Evolutionary conservation across 2,888 invertebrate genomes (phyloP), one percentile per base, ranked within the genome.

Genomic region (Apamea sordens): DNA sequence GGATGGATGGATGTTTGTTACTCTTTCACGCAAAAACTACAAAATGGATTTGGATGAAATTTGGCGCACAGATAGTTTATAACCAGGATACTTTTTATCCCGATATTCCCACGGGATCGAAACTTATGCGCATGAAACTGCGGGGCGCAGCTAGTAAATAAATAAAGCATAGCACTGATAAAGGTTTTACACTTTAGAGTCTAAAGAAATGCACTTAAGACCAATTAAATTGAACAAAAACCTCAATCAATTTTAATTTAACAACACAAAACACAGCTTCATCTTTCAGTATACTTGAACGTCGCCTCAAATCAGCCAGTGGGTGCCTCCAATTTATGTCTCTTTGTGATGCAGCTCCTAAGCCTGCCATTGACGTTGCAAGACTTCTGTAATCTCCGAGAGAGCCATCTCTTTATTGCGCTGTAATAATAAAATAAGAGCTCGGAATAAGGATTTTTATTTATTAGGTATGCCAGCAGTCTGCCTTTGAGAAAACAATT

Each of bases 261-360:
- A 50, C 15, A 44, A 41, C 28, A 65, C n/a, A 59, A 59, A 65
- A 32, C 21, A 65, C 36, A 41, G 50, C 59, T 67, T 53, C 53
- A 36, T 53, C 21, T 32, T 61, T 2, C 18, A 56, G 7, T 53
- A 53, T 3, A 63, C n/a, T 50, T 64, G n/a, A 36, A 21, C 61
- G 32, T 41, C 65, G 73, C 15, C 41, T 82, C 70, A 75, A 76
- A 79, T 74, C 77, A 74, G 73, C 32, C 53, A 8, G 44, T 53
- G 71, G 63, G 59, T 59, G 32, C 50, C 65, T 69, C 90, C 92
- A 92, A 93, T 92, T 92, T 92, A 87, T 77, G 88, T 81, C 86
- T 77, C 89, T 90, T 92, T 91, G 91, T 90, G 84, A 82, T 82
- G 84, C 85, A 79, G 81, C 73, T 64, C 59, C 77, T 86, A 85